A percentile compares a stretch with the other conserved stretches of the same genome.
Conservation (phyloP, 2,113 vertebrate genomes). For the Pluvianellus socialis region DNA sequence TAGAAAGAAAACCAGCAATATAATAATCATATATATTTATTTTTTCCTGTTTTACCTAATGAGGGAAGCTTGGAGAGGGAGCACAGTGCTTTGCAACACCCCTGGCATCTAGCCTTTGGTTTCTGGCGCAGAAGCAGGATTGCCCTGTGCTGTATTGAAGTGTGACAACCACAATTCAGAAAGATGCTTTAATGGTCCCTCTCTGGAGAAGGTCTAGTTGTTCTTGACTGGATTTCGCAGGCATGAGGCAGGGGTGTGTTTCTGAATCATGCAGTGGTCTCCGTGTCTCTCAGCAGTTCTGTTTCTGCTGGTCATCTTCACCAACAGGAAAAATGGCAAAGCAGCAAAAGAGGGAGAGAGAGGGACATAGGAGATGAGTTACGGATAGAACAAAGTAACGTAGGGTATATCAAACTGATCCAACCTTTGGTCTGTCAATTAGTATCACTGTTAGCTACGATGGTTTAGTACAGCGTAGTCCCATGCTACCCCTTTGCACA, state of each 20-base stretch:
- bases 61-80: not conserved
- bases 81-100: rapidly evolving
- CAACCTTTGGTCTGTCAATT: not conserved
- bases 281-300: not conserved
- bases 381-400: not conserved
- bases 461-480: not conserved
- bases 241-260: not conserved
- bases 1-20: not conserved
- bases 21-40: not conserved
- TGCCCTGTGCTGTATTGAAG: not conserved
- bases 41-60: not conserved
- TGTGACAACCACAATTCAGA: not conserved
- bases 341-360: not conserved
- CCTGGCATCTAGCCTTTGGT: not conserved
- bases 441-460: not conserved
- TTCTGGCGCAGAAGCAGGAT: not conserved
- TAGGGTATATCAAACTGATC: not conserved
- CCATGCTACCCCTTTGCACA: not conserved
- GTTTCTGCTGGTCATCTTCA: not conserved
- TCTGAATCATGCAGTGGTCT: not conserved
- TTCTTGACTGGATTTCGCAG: not conserved
- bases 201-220: not conserved
- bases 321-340: not conserved
- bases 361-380: not conserved
- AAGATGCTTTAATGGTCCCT: not conserved